Percentiles rank a stretch among this genome's conserved stretches.
phyloP scores from a whole-genome alignment of 2,113 vertebrate species.

The Corythoichthys haematopterus region DNA sequence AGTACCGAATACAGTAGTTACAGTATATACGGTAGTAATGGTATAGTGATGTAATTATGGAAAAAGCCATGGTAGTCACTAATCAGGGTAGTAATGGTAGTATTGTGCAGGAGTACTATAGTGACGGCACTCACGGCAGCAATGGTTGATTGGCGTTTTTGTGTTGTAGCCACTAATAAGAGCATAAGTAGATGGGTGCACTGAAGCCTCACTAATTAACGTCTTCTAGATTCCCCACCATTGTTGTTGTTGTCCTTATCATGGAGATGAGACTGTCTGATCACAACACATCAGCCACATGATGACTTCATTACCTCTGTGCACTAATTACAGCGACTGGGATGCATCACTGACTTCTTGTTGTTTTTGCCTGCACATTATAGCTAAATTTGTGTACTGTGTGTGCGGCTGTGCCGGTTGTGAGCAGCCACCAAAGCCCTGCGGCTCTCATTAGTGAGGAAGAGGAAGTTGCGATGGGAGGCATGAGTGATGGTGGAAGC shows the following conservation, averaged over 20 bases:
- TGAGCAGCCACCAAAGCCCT: conserved; percentile 59
- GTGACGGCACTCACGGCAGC: background rate
- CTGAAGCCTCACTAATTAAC: background rate
- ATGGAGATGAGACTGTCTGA: background rate
- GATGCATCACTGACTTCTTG: background rate
- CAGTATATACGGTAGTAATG: no score
- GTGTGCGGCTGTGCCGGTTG: conserved; percentile 22
- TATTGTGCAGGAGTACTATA: background rate
- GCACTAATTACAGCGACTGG: conserved; percentile 23
- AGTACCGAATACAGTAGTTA: no score
- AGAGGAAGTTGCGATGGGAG: conserved; percentile 29
- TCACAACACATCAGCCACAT: background rate
- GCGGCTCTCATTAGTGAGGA: conserved; percentile 61
- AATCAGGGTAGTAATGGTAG: background rate
- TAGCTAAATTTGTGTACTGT: background rate
- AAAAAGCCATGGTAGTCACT: no score
- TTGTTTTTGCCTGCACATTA: background rate
- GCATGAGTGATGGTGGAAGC: conserved; percentile 14
- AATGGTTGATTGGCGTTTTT: background rate
- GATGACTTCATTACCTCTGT: background rate
- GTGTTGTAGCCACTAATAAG: background rate
- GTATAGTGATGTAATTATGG: no score
- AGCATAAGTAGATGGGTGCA: background rate
- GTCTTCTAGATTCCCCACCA: background rate
- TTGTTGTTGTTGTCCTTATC: background rate